Percentiles rank a stretch among this genome's conserved stretches.
These are phyloP conservation scores for Selene dorsalis DNA, from an alignment of 2,797 vertebrate species.

Conservation along the genomic window DNA sequence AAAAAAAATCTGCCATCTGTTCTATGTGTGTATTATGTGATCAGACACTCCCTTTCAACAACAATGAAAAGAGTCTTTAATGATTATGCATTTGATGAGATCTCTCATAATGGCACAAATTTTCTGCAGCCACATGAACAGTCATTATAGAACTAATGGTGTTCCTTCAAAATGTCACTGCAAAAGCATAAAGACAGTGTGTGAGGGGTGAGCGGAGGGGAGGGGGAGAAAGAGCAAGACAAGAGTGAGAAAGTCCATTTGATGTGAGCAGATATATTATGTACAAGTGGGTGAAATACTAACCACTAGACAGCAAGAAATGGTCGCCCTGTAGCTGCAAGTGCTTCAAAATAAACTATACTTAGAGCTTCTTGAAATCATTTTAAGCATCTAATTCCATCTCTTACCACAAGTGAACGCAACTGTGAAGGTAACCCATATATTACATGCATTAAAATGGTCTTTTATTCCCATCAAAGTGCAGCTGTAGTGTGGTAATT, in stretches of 20 bases:
- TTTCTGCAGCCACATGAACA: constrained; percentile 70
- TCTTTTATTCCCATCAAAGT: not conserved
- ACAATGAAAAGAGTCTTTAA: constrained; percentile 64
- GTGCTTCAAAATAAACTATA: constrained; percentile 56
- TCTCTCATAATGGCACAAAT: constrained; percentile 69
- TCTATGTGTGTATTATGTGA: constrained; percentile 33
- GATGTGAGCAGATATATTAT: constrained; percentile 43
- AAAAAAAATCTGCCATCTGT: constrained; percentile 6
- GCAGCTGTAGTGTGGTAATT: not conserved
- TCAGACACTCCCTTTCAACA: constrained; percentile 61
- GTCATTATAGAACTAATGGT: constrained; percentile 76
- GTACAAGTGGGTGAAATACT: constrained; percentile 26
- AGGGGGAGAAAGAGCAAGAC: constrained; percentile 19
- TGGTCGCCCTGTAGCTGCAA: constrained; percentile 48
- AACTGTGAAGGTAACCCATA: constrained; percentile 16
- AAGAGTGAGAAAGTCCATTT: constrained; percentile 56
- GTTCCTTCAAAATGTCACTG: constrained; percentile 75
- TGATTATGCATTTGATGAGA: constrained; percentile 70
- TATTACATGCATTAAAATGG: not conserved
- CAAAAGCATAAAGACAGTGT: constrained; percentile 48
- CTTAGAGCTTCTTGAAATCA: constrained; percentile 40
- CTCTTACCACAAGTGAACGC: constrained; percentile 14
- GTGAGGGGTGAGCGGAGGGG: not conserved
- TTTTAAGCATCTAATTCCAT: constrained; percentile 36
- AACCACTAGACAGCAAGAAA: constrained; percentile 41